Conservation (phyloP, 1,140 invertebrate genomes). For the Leguminivora glycinivorella region DNA sequence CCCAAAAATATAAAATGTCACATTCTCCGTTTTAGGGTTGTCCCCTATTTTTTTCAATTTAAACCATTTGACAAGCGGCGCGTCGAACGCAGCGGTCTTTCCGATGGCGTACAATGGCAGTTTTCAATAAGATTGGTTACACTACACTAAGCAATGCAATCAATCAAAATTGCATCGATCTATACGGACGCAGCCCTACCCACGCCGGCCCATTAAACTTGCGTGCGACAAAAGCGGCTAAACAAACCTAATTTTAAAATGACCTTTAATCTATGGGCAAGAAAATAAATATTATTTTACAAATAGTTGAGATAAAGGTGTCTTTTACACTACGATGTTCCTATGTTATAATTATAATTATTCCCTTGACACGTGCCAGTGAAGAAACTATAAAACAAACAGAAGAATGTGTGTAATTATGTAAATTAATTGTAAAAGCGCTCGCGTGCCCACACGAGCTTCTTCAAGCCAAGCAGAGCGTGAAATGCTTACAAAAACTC, state of each 20-base stretch:
- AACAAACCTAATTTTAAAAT: conserved; percentile 7
- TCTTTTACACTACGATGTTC: not conserved
- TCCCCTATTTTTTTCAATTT: conserved; percentile 76
- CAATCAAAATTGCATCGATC: conserved; percentile 77
- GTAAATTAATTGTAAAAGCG: conserved; percentile 23
- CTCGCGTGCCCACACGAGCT: conserved; percentile 17
- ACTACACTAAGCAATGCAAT: conserved; percentile 78
- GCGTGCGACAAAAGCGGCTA: conserved; percentile 30
- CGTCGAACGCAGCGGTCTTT: conserved; percentile 73
- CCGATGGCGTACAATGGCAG: conserved; percentile 66
- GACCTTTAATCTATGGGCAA: not conserved
- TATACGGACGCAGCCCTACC: conserved; percentile 53
- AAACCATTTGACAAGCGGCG: conserved; percentile 73
- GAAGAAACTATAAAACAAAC: conserved; percentile 5
- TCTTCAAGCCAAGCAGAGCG: conserved; percentile 41
- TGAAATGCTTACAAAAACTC: conserved; percentile 60
- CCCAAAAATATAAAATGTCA: conserved; percentile 73
- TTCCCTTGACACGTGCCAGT: no score
- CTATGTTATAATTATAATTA: no score
- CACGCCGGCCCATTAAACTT: conserved; percentile 40
- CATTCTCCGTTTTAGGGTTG: conserved; percentile 64
- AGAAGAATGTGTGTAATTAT: conserved; percentile 18
- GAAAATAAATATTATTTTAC: not conserved
- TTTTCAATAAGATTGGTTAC: conserved; percentile 79
- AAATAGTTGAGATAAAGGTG: not conserved